Evolutionary conservation across 1,140 invertebrate genomes (phyloP).

Genomic region (Nasonia giraulti): DNA sequence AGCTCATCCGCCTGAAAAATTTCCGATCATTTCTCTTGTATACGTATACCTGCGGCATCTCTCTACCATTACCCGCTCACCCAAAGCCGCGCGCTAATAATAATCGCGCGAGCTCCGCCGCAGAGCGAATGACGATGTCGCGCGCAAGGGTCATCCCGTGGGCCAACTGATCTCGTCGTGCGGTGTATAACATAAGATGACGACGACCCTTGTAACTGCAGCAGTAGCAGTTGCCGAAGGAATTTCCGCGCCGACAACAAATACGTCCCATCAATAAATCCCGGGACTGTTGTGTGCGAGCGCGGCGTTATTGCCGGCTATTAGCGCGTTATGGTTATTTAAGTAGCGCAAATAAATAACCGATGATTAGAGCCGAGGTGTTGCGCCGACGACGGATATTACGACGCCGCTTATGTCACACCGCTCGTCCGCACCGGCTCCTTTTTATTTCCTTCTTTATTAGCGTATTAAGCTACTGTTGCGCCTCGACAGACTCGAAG

Average conservation of each 20-base stretch:
- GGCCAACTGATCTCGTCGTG: background rate
- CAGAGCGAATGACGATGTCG: conserved; percentile 19
- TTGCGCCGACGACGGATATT: conserved; percentile 54
- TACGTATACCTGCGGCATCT: background rate
- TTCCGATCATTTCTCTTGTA: conserved; percentile 16
- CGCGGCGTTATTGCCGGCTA: conserved; percentile 58
- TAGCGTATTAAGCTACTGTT: conserved; percentile 8
- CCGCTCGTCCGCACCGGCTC: conserved; percentile 23
- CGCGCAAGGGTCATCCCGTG: conserved; percentile 4
- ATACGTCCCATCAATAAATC: conserved; percentile 69
- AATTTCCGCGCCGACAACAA: conserved; percentile 67
- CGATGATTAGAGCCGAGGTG: conserved; percentile 55
- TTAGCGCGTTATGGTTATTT: conserved; percentile 69
- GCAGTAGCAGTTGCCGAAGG: conserved; percentile 31
- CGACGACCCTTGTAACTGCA: background rate
- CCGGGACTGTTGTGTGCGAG: conserved; percentile 33
- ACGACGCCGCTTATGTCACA: conserved; percentile 56
- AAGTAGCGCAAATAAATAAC: conserved; percentile 68
- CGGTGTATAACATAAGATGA: background rate
- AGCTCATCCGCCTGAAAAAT: conserved; percentile 16
- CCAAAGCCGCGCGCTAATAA: conserved; percentile 23
- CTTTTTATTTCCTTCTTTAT: conserved; percentile 38
- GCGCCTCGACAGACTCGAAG: background rate
- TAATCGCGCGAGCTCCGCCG: background rate
- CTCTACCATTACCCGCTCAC: background rate